These are phyloP conservation scores for Istiophorus platypterus DNA, from an alignment of 2,113 vertebrate genomes.

Conservation along the genomic window DNA sequence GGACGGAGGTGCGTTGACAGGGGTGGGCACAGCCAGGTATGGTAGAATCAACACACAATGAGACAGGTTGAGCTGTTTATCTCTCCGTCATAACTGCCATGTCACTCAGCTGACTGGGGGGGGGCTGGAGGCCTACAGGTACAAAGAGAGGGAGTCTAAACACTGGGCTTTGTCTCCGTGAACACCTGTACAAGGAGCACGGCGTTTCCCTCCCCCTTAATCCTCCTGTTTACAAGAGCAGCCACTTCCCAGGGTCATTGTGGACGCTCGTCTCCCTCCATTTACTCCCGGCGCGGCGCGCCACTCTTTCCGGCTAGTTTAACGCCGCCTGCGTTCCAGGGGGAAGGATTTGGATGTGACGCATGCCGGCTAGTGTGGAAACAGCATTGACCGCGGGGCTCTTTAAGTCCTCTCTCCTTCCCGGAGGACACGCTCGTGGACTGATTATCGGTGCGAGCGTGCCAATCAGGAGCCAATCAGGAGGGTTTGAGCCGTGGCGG, in stretches of 20 bases:
- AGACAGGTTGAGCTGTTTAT: slow-evolving; percentile 26
- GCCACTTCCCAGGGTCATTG: slow-evolving; percentile 79
- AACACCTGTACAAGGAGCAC: slow-evolving; percentile 72
- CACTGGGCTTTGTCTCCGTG: slow-evolving; percentile 75
- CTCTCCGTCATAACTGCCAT: background rate
- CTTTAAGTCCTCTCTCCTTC: slow-evolving; percentile 61
- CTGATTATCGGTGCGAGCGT: slow-evolving; percentile 63
- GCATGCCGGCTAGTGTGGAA: slow-evolving; percentile 68
- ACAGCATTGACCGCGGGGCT: slow-evolving; percentile 70
- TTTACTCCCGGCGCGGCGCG: slow-evolving; percentile 81
- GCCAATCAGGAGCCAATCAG: slow-evolving; percentile 70
- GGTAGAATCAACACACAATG: slow-evolving; percentile 11
- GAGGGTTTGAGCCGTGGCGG: slow-evolving; percentile 49
- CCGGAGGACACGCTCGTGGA: slow-evolving; percentile 76
- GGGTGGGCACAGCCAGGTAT: slow-evolving; percentile 10
- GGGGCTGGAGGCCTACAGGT: slow-evolving; percentile 41
- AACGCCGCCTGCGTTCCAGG: slow-evolving; percentile 79
- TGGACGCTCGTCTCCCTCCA: slow-evolving; percentile 81
- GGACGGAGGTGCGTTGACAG: background rate
- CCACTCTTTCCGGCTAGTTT: slow-evolving; percentile 82
- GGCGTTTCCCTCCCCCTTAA: slow-evolving; percentile 79
- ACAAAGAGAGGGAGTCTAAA: slow-evolving; percentile 60
- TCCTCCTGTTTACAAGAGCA: slow-evolving; percentile 82
- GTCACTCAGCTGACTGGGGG: slow-evolving; percentile 25
- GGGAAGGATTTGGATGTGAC: slow-evolving; percentile 80